Base-by-base conservation (phyloP, 2,888 invertebrate species). In the Tuberolachnus salignus region DNA sequence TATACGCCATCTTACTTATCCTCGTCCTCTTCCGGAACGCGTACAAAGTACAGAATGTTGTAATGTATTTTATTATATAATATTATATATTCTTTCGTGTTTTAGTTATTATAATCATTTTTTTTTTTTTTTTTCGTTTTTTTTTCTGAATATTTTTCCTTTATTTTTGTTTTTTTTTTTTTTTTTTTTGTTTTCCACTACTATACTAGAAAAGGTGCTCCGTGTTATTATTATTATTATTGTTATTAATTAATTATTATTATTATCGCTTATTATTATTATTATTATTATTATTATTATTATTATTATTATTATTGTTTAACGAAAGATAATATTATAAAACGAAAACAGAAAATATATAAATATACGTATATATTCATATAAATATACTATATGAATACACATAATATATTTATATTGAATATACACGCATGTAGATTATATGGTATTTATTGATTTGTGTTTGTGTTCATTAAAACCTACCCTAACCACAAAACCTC, bases 261-360 rank as follows among this genome's bases (percentile, higher is more conserved):
- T 70, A 67, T 67, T 69, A 69, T n/a, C n/a, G n/a, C n/a, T 69
- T 69, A 70, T 70, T 69, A 69, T 69, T 57, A 73, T 73, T 53
- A 64, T 74, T 74, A 73, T 74, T 74, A 64, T 64, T 74, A 64
- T 63, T 63, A 73, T 64, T 74, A 64, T 74, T 74, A 71, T 71
- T 71, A 71, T 66, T 71, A 71, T 74, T 74, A 74, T 74, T 55
- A 74, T 74, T 74, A 74, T 72, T 74, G 74, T 74, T 74, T 74
- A 74, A 74, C 74, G 64, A 74, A 44, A 74, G 51, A 63, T 51
- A 73, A 73, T 63, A 73, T 63, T 73, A 51, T 73, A 51, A 73
- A 73, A 73, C 26, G 34, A 72, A 34, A 73, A 61, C 61, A 51
- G 44, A 10, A 74, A 55, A 64, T 74, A 64, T 26, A 63, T 63